Base-by-base conservation (phyloP, 2,888 invertebrate species). In the Ennomos erosarius region DNA sequence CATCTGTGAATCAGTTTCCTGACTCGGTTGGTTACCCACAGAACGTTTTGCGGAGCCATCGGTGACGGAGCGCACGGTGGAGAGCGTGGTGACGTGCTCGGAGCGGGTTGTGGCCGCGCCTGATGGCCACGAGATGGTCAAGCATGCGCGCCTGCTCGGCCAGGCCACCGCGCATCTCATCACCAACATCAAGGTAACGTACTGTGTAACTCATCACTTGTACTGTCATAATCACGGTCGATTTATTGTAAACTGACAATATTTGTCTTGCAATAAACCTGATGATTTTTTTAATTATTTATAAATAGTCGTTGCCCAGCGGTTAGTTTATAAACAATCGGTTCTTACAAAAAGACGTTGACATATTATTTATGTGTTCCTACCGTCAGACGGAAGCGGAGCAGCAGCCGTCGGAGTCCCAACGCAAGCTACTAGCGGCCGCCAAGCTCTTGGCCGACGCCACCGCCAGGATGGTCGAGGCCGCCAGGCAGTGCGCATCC, bases 391-490 rank as follows among this genome's bases (percentile, higher is more conserved):
- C 97, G 46, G 98, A 99, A 81, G 99, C 99, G 0, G 98, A 98
- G 76, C 94, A 94, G 39, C 96, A 97, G 75, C 95, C 96, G 0
- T 96, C 97, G 0, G 98, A 98, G 54, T 93, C 96, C n/a, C 98
- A 99, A 76, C 95, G 97, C 66, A 95, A 97, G 57, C 88, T 99
- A 51, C 86, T 99, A 45, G 98, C 98, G 0, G 99, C 99, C 0
- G 99, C 99, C 11, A 99, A 99, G 82, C 94, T 97, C 56, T 82
- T 97, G 44, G 99, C 99, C 0, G 99, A 99, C 85, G 99, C 99
- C 0, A 99, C 99, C 0, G 97, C 99, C 0, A 94, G 97, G 69
- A 97, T 99, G 96, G 99, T 99, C 26, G 99, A 99, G 85, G 98
- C 99, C 0, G 99, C 99, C 0, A 94, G 99, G 58, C 96, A 97